Evolutionary conservation across 2,797 vertebrate species (phyloP), one percentile per base, ranked within the genome.

Genomic region (Lateolabrax maculatus): DNA sequence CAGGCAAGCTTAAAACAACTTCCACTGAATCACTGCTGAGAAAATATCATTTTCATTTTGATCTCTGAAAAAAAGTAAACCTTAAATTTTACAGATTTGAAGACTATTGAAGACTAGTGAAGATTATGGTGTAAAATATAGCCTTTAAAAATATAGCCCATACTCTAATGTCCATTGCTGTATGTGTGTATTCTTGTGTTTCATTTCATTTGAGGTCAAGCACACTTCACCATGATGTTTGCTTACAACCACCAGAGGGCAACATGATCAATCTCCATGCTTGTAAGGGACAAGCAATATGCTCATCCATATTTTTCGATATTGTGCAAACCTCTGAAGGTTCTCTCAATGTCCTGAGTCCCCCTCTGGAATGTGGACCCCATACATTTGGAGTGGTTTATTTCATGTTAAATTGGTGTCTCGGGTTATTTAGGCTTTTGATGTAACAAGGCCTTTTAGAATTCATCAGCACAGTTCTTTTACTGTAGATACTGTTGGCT

Each of bases 231-330:
- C 5, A 11, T 46, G 4, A 48, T 27, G n/a, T 62, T 41, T 57
- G 5, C 6, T 61, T 73, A 0, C 37, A 39, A 55, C 85, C 91
- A 91, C 81, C 62, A 92, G 92, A 78, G 89, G 87, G 85, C 71
- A 25, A 79, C 65, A 77, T 57, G 19, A 49, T 72, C 10, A 16
- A 29, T 66, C 53, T 61, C 27, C 10, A 25, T 23, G 13, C 13
- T 31, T 37, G 10, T 2, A 65, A 15, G 2, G 21, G 49, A 36
- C 19, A 12, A 16, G 13, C 1, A 27, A 65, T 61, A 37, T 18
- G 9, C 6, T 46, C 25, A 27, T 6, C 48, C 13, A 25, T 3
- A 5, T 4, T 44, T 31, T 49, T 21, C 49, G 36, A 61, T 16
- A 29, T n/a, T 53, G 5, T 3, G 37, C 49, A 41, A 64, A 37